Percentiles rank a stretch among this genome's conserved stretches.
Conservation (phyloP, 2,888 invertebrate genomes). For the Trachelus iudaicus region DNA sequence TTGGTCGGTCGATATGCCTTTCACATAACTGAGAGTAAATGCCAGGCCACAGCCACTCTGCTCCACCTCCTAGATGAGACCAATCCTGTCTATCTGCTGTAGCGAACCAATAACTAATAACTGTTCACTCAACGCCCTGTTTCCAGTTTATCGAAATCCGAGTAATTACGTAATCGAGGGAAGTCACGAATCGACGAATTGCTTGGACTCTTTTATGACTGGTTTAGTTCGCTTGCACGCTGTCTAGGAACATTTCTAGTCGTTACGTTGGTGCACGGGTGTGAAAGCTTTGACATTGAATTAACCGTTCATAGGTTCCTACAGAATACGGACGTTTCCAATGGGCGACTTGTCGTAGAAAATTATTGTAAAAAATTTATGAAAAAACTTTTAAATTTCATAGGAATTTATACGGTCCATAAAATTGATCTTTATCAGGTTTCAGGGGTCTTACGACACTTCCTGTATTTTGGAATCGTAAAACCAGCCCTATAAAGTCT, state of each 20-base stretch:
- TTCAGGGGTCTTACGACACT: neutral
- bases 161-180: neutral
- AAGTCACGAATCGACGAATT: neutral
- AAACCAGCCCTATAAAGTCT: neutral
- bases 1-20: slow-evolving; percentile 60
- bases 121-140: slow-evolving; percentile 27
- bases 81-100: slow-evolving; percentile 32
- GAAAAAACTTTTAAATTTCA: too few relatives aligned
- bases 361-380: too few relatives aligned
- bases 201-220: neutral
- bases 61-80: slow-evolving; percentile 51
- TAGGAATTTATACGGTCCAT: too few relatives aligned
- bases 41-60: slow-evolving; percentile 52
- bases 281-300: too few relatives aligned
- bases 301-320: too few relatives aligned
- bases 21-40: slow-evolving; percentile 65
- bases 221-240: neutral
- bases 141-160: slow-evolving; percentile 5
- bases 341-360: too few relatives aligned
- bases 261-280: too few relatives aligned
- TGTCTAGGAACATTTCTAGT: neutral
- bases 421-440: too few relatives aligned
- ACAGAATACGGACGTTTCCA: too few relatives aligned
- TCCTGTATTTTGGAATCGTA: neutral
- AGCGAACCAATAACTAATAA: slow-evolving; percentile 39